phyloP scores from a whole-genome alignment of 2,888 invertebrate genomes.

The Tachystola acroxantha region DNA sequence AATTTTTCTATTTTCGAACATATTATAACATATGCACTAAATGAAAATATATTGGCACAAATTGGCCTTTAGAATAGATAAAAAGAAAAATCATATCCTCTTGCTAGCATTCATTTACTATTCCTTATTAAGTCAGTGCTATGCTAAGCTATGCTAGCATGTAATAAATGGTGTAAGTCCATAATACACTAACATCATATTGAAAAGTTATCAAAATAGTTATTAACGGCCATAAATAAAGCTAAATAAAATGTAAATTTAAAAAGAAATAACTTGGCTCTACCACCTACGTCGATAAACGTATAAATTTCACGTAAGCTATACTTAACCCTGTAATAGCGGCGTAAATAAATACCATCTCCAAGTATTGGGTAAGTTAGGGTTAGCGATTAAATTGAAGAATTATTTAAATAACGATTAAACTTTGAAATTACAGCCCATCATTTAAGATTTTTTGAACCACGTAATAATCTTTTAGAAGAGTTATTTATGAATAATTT shows the following conservation, averaged over 20 bases:
- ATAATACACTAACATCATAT: background rate
- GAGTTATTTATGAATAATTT: no score
- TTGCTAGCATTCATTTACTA: no score
- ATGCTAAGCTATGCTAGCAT: no score
- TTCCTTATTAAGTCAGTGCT: no score
- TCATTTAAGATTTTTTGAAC: no score
- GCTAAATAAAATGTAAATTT: conserved; percentile 2
- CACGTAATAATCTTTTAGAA: no score
- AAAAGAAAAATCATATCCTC: no score
- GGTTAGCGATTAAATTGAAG: conserved; percentile 23
- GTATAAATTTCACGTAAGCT: conserved; percentile 47
- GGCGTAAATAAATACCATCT: conserved; percentile 47
- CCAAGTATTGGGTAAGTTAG: conserved; percentile 28
- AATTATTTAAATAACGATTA: background rate
- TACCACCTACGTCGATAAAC: conserved; percentile 27
- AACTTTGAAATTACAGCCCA: background rate
- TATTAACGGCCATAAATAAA: conserved; percentile 6
- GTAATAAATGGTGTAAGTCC: no score
- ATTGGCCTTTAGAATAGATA: no score
- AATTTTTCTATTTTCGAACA: no score
- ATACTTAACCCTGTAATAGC: conserved; percentile 49
- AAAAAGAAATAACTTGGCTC: conserved; percentile 13
- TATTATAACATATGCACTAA: no score
- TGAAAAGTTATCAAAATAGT: background rate
- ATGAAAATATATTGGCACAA: no score